Base-by-base conservation (phyloP, 2,797 vertebrate species). In the Australoheros facetus region DNA sequence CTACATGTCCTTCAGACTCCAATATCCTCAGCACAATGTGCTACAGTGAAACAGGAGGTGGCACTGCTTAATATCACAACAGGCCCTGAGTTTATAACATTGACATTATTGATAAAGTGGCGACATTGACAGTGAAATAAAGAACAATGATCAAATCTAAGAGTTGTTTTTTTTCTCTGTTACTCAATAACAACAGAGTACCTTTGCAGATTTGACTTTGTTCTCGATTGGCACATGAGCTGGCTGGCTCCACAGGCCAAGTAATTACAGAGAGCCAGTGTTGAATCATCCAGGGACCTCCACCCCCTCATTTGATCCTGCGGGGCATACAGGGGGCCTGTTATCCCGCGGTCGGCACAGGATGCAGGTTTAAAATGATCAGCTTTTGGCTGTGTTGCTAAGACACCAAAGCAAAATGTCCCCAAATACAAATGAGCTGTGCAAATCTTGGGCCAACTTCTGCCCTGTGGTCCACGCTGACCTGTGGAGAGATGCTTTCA, bases 181-280 rank as follows among this genome's bases (percentile, higher is more conserved):
- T 66, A 37, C 85, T 90, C 91, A 92, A 70, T 74, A 87, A 88
- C 83, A 80, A 77, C 73, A 73, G 75, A 54, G 77, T 5, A 72
- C 77, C 76, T 87, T 79, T 87, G 82, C 79, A 55, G 55, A 82
- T 82, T 76, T 74, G 85, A 86, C 79, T 91, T 80, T 77, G 55
- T 56, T 86, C 81, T 71, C 66, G 91, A 90, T 84, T 92, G 84
- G 81, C 88, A 87, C 72, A 82, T 79, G 88, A 88, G 85, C 78
- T 66, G 70, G 54, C 79, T 73, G 78, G 64, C 87, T 89, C 71
- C 13, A 53, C 56, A 13, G 82, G 79, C 55, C 75, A 64, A 79
- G 80, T 92, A 94, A 94, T 94, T 92, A 95, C 87, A 92, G 64
- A 82, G 81, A 69, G 84, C 71, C 79, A 39, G 78, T 58, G 81